Percentiles rank a stretch among this genome's conserved stretches.
phyloP scores from a whole-genome alignment of 2,888 invertebrate genomes.

The Sesia bembeciformis region DNA sequence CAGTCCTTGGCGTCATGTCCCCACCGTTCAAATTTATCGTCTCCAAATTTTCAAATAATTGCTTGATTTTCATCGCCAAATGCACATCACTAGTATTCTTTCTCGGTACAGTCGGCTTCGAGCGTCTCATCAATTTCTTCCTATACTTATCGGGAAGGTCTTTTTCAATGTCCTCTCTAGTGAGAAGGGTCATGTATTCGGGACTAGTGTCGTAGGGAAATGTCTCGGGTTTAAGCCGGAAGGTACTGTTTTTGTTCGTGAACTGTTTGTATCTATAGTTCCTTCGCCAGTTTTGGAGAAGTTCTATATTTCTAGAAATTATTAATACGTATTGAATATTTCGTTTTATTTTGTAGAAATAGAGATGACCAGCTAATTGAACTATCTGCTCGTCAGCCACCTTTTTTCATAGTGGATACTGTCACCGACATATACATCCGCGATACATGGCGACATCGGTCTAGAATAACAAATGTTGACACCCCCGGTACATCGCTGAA shows the following conservation, averaged over 20 bases:
- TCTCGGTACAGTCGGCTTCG: conserved; percentile 43
- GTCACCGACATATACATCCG: too few species aligned
- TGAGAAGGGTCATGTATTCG: conserved; percentile 67
- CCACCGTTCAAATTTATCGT: conserved; percentile 50
- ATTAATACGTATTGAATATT: too few species aligned
- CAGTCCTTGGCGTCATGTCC: conserved; percentile 62
- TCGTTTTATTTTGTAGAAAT: too few species aligned
- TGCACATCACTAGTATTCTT: conserved; percentile 46
- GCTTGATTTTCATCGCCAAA: conserved; percentile 57
- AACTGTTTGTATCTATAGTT: conserved; percentile 39
- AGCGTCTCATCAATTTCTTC: conserved; percentile 32
- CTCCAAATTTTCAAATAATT: conserved; percentile 56
- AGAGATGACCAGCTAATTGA: too few species aligned
- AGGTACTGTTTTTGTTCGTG: conserved; percentile 17
- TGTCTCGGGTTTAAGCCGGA: conserved; percentile 28
- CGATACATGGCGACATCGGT: too few species aligned
- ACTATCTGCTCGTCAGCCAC: too few species aligned
- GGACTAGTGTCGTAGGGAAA: conserved; percentile 74
- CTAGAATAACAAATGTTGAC: too few species aligned
- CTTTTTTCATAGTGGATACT: too few species aligned
- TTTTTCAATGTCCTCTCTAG: conserved; percentile 59
- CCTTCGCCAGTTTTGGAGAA: conserved; percentile 71
- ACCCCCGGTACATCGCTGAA: too few species aligned
- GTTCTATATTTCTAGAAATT: conserved; percentile 43
- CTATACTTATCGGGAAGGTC: conserved; percentile 62